These are phyloP conservation scores for Miniopterus natalensis DNA, from an alignment of 2,113 vertebrate genomes.

Conservation along the genomic window DNA sequence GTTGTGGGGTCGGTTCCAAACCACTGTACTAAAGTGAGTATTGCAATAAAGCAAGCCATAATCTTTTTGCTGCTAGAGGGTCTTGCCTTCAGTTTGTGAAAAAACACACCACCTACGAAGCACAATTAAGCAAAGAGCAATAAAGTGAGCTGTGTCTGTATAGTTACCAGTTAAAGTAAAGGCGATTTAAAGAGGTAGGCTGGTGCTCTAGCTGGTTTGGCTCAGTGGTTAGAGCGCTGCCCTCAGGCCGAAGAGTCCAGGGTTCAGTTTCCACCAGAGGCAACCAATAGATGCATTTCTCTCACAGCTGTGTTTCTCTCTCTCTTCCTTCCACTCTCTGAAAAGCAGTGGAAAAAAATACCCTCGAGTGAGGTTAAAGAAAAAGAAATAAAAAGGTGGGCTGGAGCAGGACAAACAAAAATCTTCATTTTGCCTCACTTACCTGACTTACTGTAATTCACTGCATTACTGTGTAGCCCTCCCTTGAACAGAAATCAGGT, in stretches of 20 bases:
- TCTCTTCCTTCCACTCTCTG: no score
- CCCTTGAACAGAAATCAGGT: neutral
- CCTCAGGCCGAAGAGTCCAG: no score
- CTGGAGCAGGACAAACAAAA: neutral
- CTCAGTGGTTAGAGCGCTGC: no score
- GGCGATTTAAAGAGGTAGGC: neutral
- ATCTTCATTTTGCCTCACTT: neutral
- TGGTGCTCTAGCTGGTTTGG: neutral
- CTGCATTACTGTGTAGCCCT: neutral
- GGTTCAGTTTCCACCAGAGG: no score
- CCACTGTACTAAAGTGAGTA: neutral
- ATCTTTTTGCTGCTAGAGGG: neutral
- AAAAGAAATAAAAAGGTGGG: neutral
- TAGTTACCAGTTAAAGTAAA: constrained; percentile 40
- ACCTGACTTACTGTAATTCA: constrained; percentile 22
- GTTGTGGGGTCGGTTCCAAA: neutral
- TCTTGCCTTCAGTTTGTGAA: neutral
- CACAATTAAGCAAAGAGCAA: neutral
- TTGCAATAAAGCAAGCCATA: no score
- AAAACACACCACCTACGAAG: neutral
- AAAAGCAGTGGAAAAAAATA: no score
- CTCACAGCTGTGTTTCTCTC: no score
- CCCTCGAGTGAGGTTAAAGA: no score
- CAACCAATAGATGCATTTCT: no score
- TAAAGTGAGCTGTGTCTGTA: neutral